A percentile compares a stretch with the other conserved stretches of the same genome.
phyloP scores from a whole-genome alignment of 2,797 vertebrate genomes.

The Tympanoctomys barrerae region DNA sequence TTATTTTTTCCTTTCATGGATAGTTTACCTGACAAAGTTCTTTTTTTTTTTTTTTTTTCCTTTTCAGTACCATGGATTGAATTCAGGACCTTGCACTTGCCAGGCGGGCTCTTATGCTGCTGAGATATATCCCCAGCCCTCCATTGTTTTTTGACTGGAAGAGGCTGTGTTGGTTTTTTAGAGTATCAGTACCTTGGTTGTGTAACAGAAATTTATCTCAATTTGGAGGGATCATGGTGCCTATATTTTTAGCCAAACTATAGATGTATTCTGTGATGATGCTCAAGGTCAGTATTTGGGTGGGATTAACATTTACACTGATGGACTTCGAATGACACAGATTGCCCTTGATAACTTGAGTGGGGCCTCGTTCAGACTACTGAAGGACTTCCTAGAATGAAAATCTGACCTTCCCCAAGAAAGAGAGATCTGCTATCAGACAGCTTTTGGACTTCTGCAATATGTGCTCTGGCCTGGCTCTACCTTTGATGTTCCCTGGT shows the following conservation, averaged over 20 bases:
- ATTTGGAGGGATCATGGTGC: not conserved
- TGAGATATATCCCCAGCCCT: not conserved
- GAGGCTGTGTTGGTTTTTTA: not conserved
- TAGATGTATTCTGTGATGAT: not conserved
- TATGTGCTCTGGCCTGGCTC: not conserved
- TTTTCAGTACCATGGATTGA: no score
- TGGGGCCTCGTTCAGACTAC: not conserved
- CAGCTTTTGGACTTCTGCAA: not conserved
- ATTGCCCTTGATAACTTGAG: not conserved
- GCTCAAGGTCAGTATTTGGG: not conserved
- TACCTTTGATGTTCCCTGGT: not conserved
- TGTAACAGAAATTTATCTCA: constrained; percentile 8
- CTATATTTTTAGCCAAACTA: not conserved
- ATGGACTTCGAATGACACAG: not conserved
- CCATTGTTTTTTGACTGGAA: constrained; percentile 33
- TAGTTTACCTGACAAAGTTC: not conserved
- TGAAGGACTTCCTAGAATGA: not conserved
- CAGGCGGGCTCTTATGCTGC: no score
- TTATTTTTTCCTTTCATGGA: constrained; percentile 13
- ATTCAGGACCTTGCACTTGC: no score
- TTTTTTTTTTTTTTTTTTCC: no score
- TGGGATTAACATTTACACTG: not conserved
- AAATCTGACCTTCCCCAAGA: not conserved
- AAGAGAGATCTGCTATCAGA: not conserved
- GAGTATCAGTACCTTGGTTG: not conserved